Base-by-base conservation (phyloP, 2,113 vertebrate genomes). In the Ornithorhynchus anatinus region DNA sequence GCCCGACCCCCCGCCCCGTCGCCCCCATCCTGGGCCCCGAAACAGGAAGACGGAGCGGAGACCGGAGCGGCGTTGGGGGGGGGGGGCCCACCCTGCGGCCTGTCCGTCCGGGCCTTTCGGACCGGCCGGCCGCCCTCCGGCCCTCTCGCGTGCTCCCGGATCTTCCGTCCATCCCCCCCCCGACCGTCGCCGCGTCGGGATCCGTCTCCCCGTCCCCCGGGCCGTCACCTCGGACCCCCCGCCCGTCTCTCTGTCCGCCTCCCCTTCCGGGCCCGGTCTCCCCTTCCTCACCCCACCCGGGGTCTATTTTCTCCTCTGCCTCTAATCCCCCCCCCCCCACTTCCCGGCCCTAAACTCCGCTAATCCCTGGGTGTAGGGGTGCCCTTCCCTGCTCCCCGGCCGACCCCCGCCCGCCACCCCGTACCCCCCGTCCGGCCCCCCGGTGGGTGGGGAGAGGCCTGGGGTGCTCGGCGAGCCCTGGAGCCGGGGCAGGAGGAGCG, bases 401-500 rank as follows among this genome's bases (percentile, higher is more conserved):
- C 50, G 62, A 62, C 42, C 72, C 43, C 33, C 13, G 29, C 58
- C 39, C 45, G 6, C 45, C 45, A 47, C 45, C 25, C 29, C 25
- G n/a, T n/a, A 27, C 45, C n/a, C 19, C n/a, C 52, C 40, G 72
- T 74, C 77, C 75, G 75, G 75, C 75, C 59, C 37, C 80, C 74
- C n/a, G n/a, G n/a, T n/a, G n/a, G n/a, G n/a, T n/a, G 75, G 69
- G 77, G 69, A 53, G 69, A 87, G 56, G 74, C 58, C 25, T 53
- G 45, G 45, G 77, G 54, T 87, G 77, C 80, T 77, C 72, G 79
- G 65, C 44, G 53, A 32, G 47, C 19, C 77, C 66, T 75, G 72
- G 74, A 77, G 81, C 84, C 85, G 85, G 82, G 85, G 85, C 82
- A 87, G 85, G 85, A 87, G 72, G 72, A 85, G n/a, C n/a, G n/a